These are phyloP conservation scores for Mastigias papua DNA, from an alignment of 30 jellyfish, hydroid and myxozoan species.

Conservation along the genomic window DNA sequence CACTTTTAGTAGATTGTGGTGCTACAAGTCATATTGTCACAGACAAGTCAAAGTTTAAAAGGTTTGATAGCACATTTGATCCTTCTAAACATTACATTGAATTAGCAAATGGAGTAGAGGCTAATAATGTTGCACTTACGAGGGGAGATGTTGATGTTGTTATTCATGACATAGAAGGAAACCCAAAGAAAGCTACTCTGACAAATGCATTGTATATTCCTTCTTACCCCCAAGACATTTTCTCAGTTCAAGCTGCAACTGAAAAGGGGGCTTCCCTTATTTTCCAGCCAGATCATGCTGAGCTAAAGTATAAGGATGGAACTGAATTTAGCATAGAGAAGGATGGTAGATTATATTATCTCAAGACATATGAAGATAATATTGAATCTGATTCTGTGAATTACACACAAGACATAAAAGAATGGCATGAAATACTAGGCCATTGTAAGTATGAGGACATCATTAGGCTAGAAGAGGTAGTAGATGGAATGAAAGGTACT, in stretches of 20 bases:
- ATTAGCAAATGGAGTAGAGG: constrained; percentile 68
- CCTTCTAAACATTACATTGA: constrained; percentile 69
- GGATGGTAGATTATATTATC: constrained; percentile 54
- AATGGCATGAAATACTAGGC: constrained; percentile 75
- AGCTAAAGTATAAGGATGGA: constrained; percentile 30
- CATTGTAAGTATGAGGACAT: constrained; percentile 73
- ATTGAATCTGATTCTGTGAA: constrained; percentile 16
- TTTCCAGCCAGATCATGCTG: constrained; percentile 30
- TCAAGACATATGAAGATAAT: constrained; percentile 11
- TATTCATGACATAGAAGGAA: constrained; percentile 26
- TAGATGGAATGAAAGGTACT: constrained; percentile 61
- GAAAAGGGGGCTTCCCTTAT: constrained; percentile 43
- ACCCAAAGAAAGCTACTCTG: constrained; percentile 29
- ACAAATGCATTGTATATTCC: constrained; percentile 62
- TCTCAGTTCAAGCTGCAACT: constrained; percentile 72
- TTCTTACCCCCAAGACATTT: constrained; percentile 38
- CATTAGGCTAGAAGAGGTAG: constrained; percentile 55
- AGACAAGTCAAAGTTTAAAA: constrained; percentile 27
- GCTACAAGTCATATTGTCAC: constrained; percentile 58
- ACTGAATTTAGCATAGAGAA: constrained; percentile 52
- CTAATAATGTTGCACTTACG: constrained; percentile 54
- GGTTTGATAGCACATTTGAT: constrained; percentile 39
- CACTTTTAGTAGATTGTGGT: constrained; percentile 73
- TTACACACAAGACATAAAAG: constrained; percentile 17
- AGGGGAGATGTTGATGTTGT: constrained; percentile 54